Evolutionary conservation across 2,888 invertebrate species (phyloP).

Genomic region (Drosophila cognata): DNA sequence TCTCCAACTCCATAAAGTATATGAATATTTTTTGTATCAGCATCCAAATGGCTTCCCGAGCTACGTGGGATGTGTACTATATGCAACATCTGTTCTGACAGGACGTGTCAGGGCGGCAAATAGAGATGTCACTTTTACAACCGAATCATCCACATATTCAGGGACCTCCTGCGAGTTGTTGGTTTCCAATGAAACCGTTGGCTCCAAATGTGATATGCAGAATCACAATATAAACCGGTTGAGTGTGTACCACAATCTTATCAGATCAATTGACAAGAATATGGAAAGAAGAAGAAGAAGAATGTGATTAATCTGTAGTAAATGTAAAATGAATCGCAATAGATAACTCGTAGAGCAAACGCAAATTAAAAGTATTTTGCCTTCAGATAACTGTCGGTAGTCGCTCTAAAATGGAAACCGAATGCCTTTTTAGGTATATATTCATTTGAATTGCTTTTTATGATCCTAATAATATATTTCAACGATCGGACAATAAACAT

Average conservation of each 20-base stretch:
- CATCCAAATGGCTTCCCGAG: no score
- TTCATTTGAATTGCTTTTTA: no score
- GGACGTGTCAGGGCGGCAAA: no score
- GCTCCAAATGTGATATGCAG: conserved; percentile 41
- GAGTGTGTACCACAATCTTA: not conserved
- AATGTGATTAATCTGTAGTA: not conserved
- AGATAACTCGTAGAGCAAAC: not conserved
- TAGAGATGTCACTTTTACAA: conserved; percentile 29
- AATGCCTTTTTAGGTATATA: not conserved
- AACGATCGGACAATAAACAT: no score
- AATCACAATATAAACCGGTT: not conserved
- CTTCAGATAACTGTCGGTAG: not conserved
- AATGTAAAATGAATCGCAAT: no score
- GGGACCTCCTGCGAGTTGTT: conserved; percentile 38
- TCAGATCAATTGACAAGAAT: not conserved
- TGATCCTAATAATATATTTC: no score
- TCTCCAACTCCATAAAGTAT: conserved; percentile 7
- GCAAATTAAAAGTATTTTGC: not conserved
- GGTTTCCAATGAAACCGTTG: conserved; percentile 27
- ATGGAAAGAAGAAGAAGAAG: not conserved
- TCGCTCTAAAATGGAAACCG: not conserved
- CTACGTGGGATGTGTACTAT: no score
- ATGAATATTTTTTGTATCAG: not conserved
- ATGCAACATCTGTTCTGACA: no score
- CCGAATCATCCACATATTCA: not conserved